phyloP scores from a whole-genome alignment of 2,888 invertebrate genomes.

The Drosophila robusta region DNA sequence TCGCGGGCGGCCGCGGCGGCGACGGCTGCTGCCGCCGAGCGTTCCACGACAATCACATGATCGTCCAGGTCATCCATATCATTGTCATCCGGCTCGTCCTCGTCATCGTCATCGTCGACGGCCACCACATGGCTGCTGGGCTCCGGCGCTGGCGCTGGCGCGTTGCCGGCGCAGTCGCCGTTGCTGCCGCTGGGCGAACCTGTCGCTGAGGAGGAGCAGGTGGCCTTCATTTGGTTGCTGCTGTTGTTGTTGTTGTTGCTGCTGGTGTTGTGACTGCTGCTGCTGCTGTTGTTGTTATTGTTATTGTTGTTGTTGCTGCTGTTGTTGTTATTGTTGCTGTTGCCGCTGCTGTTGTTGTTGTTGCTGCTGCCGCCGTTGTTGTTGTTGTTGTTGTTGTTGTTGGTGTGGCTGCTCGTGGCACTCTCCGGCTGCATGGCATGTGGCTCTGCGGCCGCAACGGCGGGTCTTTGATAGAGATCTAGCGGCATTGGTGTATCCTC shows the following conservation, averaged over 20 bases:
- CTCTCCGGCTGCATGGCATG: slow-evolving; percentile 37
- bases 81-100: slow-evolving; percentile 36
- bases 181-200: slow-evolving; percentile 64
- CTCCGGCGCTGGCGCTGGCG: slow-evolving; percentile 20
- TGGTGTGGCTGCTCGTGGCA: slow-evolving; percentile 35
- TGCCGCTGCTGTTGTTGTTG: slow-evolving; percentile 28
- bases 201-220: slow-evolving; percentile 42
- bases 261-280: slow-evolving; percentile 45
- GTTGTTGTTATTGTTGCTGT: slow-evolving; percentile 66
- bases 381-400: slow-evolving; percentile 7
- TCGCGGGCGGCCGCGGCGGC: slow-evolving; percentile 65
- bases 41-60: slow-evolving; percentile 55
- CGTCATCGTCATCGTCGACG: slow-evolving; percentile 49
- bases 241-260: slow-evolving; percentile 54
- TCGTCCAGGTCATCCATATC: slow-evolving; percentile 51
- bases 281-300: slow-evolving; percentile 36
- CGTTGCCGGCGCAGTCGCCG: slow-evolving; percentile 43
- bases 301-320: slow-evolving; percentile 51
- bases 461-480: slow-evolving; percentile 85
- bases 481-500: slow-evolving; percentile 82
- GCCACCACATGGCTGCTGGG: slow-evolving; percentile 46
- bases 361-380: slow-evolving; percentile 12
- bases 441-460: slow-evolving; percentile 57
- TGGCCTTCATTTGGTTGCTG: slow-evolving; percentile 64
- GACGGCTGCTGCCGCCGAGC: slow-evolving; percentile 34